Evolutionary conservation across 1,140 invertebrate genomes (phyloP).

Genomic region (Drosophila novamexicana): DNA sequence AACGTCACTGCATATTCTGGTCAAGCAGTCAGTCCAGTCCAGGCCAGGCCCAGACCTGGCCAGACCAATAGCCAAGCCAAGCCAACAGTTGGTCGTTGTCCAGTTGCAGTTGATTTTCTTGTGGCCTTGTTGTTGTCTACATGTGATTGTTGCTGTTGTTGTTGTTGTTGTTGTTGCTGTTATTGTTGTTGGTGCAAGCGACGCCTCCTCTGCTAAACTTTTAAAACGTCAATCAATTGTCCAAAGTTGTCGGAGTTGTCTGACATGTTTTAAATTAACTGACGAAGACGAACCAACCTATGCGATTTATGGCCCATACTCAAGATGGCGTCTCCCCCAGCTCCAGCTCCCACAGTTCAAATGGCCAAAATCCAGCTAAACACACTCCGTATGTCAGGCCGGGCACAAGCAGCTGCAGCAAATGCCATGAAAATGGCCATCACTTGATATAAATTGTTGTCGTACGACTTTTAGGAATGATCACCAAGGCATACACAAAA

Average conservation of each 20-base stretch:
- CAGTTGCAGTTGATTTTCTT: constrained; percentile 62
- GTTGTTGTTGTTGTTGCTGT: constrained; percentile 15
- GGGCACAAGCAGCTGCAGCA: not conserved
- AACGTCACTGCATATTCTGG: constrained; percentile 71
- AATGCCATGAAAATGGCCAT: constrained; percentile 53
- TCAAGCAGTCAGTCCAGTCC: constrained; percentile 32
- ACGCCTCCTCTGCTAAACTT: constrained; percentile 73
- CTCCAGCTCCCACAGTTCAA: constrained; percentile 5
- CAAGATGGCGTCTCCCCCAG: constrained; percentile 58
- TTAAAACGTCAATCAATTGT: constrained; percentile 83
- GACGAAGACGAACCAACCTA: constrained; percentile 79
- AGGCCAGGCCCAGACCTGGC: constrained; percentile 4
- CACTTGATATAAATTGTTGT: constrained; percentile 46
- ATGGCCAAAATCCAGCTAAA: constrained; percentile 38
- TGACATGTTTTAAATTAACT: constrained; percentile 83
- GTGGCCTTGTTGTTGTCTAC: constrained; percentile 37
- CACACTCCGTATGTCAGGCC: constrained; percentile 12
- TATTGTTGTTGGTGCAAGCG: constrained; percentile 55
- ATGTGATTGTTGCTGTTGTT: constrained; percentile 38
- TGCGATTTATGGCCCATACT: constrained; percentile 75
- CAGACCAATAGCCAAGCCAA: constrained; percentile 4
- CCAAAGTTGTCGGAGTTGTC: constrained; percentile 81
- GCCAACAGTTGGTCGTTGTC: constrained; percentile 66
- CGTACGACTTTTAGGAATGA: constrained; percentile 18
- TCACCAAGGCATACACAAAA: constrained; percentile 1